phyloP scores from a whole-genome alignment of 2,888 invertebrate genomes.

The Thymelicus sylvestris region DNA sequence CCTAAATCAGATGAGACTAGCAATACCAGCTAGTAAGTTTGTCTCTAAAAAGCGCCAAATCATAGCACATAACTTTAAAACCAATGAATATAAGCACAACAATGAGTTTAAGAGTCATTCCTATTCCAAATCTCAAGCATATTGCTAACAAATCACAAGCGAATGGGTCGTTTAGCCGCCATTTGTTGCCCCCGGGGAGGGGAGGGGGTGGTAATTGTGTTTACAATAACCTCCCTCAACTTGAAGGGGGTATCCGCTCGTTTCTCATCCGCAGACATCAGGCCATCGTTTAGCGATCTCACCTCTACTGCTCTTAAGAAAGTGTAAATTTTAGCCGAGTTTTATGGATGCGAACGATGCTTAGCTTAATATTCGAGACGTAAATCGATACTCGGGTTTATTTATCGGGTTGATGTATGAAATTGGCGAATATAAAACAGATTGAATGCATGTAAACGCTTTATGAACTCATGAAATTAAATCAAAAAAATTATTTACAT shows the following conservation, averaged over 20 bases:
- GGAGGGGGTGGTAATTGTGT: slow-evolving; percentile 74
- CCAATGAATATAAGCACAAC: slow-evolving; percentile 20
- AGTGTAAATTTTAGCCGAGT: slow-evolving; percentile 36
- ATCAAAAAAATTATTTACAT: too few species aligned
- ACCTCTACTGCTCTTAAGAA: slow-evolving; percentile 69
- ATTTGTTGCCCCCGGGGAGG: slow-evolving; percentile 70
- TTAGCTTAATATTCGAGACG: slow-evolving; percentile 23
- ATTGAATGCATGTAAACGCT: too few species aligned
- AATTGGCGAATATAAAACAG: not conserved
- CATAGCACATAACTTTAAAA: slow-evolving; percentile 24
- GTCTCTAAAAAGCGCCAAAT: slow-evolving; percentile 16
- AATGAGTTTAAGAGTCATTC: slow-evolving; percentile 61
- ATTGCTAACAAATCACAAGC: slow-evolving; percentile 83
- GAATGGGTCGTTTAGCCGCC: slow-evolving; percentile 83
- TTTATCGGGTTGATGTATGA: not conserved
- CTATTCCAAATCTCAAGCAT: slow-evolving; percentile 79
- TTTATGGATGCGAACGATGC: slow-evolving; percentile 27
- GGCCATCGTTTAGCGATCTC: slow-evolving; percentile 72
- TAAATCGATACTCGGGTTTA: slow-evolving; percentile 18
- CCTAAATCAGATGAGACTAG: not conserved
- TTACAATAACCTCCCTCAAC: slow-evolving; percentile 68
- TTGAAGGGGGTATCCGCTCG: slow-evolving; percentile 56
- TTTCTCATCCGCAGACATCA: slow-evolving; percentile 77
- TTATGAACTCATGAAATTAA: too few species aligned
- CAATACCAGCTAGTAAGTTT: not conserved